Conservation (phyloP, 2,888 invertebrate species). For the Eupithecia exiguata region DNA sequence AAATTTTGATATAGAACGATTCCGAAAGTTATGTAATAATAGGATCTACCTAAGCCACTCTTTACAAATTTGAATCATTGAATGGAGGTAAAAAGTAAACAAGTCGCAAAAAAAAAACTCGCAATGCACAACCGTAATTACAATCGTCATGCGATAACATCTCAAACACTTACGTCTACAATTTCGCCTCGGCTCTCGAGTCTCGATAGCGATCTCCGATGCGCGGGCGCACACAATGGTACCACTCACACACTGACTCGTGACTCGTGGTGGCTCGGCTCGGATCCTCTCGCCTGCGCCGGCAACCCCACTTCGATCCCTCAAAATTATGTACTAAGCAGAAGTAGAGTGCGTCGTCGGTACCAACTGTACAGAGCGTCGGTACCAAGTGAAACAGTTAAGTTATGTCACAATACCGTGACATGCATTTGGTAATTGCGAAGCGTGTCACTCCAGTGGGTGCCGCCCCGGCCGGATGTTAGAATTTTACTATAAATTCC, state of each 20-base stretch:
- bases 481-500: not conserved
- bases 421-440: conserved; percentile 33
- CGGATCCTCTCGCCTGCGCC: conserved; percentile 39
- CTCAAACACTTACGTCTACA: conserved; percentile 49
- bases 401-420: conserved; percentile 40
- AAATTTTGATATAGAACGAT: not conserved
- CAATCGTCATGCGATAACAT: conserved; percentile 28
- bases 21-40: not conserved
- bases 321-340: conserved; percentile 22
- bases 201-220: conserved; percentile 21
- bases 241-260: conserved; percentile 55
- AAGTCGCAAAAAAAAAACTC: conserved; percentile 43
- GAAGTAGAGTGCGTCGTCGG: conserved; percentile 22
- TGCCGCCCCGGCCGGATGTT: conserved; percentile 18
- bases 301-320: conserved; percentile 49
- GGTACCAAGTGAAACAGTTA: conserved; percentile 39
- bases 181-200: conserved; percentile 46
- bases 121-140: conserved; percentile 38
- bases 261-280: conserved; percentile 41
- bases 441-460: conserved; percentile 14
- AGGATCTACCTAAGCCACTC: not conserved
- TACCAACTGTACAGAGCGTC: too few species aligned
- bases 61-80: not conserved
- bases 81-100: conserved; percentile 7
- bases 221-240: conserved; percentile 54